Base-by-base conservation (phyloP, 2,888 invertebrate species). In the Scotopteryx bipunctaria region DNA sequence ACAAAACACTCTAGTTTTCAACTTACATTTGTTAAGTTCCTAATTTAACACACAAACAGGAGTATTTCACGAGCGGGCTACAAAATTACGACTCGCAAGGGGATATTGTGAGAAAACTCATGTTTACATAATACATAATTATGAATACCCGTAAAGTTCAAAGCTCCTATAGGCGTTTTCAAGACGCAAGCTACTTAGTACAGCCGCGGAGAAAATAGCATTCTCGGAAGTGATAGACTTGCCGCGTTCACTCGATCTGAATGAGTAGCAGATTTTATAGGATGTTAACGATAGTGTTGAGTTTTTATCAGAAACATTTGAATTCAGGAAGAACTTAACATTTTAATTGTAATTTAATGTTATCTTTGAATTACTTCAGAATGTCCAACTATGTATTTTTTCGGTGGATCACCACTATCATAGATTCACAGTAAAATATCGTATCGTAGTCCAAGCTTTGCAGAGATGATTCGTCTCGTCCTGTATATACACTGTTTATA, bases 61-160 rank as follows among this genome's bases (percentile, higher is more conserved):
- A 47, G 60, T 55, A 47, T 40, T 38, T 48, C 46, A 44, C 47
- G 47, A 32, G 50, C 45, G 25, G 21, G 50, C 43, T 32, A 53
- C 55, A 48, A 54, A 61, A 54, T 55, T 37, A 57, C 41, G 15
- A 42, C 50, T 56, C 51, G 41, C 59, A 45, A 45, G 44, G 54
- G 57, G 62, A 55, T 61, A 54, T 61, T 61, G 63, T 67, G 61
- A 63, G 71, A 68, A 71, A 66, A 58, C 61, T 58, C 59, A 61
- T 71, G 72, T 77, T 76, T 73, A 71, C 71, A 71, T 64, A 59
- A 67, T 63, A 64, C 66, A 69, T 71, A 71, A 73, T 76, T 76
- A 69, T 61, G 71, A 66, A 63, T 63, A 64, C 66, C n/a, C 60
- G 68, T 66, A 63, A 70, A 77, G 80, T 79, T 77, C 69, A 76